Conservation (phyloP, 2,797 vertebrate genomes). For the Falco peregrinus region DNA sequence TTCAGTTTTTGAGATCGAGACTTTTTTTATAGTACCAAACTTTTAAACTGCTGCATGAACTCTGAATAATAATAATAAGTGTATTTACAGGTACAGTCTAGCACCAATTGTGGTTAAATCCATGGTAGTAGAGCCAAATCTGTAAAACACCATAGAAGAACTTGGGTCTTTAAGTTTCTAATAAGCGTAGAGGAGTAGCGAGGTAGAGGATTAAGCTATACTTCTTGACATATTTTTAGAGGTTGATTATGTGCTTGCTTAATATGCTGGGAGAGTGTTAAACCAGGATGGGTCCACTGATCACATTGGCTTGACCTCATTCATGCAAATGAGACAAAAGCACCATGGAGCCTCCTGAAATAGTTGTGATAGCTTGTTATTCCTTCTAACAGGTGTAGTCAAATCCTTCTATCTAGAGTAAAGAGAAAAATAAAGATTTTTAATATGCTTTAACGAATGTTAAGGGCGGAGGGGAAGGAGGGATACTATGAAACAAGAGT, state of each 20-base stretch:
- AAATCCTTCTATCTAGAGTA: background rate
- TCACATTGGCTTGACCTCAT: background rate
- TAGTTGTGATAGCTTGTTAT: background rate
- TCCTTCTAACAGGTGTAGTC: background rate
- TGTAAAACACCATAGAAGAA: background rate
- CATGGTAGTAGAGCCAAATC: background rate
- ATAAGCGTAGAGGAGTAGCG: background rate
- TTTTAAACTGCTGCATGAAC: background rate
- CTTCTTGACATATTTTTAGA: background rate
- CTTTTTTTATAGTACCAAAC: background rate
- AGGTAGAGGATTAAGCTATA: background rate
- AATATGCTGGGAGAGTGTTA: background rate
- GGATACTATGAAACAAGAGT: background rate
- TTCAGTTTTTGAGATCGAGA: background rate
- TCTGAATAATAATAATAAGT: background rate
- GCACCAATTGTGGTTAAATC: rapidly evolving
- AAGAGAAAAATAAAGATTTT: background rate
- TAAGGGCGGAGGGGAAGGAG: background rate
- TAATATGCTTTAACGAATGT: background rate
- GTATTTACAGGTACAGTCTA: background rate
- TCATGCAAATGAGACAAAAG: background rate
- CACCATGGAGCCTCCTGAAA: background rate
- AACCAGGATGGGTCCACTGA: background rate
- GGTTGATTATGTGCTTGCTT: background rate
- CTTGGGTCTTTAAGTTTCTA: background rate